Conservation (phyloP, 2,888 invertebrate genomes). For the Pedicia rivosa region DNA sequence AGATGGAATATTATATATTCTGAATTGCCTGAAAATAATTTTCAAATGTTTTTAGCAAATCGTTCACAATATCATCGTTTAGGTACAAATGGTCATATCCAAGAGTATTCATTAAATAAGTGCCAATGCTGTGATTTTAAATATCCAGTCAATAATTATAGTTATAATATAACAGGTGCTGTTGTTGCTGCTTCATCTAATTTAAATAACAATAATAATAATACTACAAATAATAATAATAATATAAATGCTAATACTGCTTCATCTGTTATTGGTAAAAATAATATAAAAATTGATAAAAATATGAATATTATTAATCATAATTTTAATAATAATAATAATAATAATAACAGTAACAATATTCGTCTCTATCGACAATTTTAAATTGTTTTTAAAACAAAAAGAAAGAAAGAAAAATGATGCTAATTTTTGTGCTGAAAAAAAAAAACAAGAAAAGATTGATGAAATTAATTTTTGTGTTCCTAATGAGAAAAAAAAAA, state of each 20-base stretch:
- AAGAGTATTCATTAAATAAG: constrained; percentile 39
- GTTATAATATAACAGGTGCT: constrained; percentile 8
- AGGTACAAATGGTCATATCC: constrained; percentile 36
- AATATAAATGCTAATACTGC: constrained; percentile 1
- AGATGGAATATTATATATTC: constrained; percentile 40
- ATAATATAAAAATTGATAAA: constrained; percentile 8
- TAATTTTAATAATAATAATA: constrained; percentile 5
- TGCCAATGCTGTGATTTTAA: constrained; percentile 37
- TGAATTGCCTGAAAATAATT: constrained; percentile 38
- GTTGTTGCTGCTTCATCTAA: not conserved
- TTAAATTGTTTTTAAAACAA: too few species aligned
- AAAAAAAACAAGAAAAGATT: too few species aligned
- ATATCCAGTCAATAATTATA: constrained; percentile 20
- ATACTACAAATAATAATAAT: not conserved
- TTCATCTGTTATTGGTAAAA: constrained; percentile 3
- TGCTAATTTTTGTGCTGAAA: not conserved
- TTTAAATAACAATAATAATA: constrained; percentile 1
- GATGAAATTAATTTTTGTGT: not conserved
- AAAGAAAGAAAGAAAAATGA: not conserved
- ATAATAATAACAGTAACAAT: constrained; percentile 7
- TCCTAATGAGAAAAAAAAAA: not conserved
- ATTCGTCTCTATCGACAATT: constrained; percentile 5
- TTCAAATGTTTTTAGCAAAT: constrained; percentile 41
- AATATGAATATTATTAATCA: constrained; percentile 2
- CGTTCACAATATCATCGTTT: constrained; percentile 44